Conservation (phyloP, 2,888 invertebrate species). For the Philereme transversata region DNA sequence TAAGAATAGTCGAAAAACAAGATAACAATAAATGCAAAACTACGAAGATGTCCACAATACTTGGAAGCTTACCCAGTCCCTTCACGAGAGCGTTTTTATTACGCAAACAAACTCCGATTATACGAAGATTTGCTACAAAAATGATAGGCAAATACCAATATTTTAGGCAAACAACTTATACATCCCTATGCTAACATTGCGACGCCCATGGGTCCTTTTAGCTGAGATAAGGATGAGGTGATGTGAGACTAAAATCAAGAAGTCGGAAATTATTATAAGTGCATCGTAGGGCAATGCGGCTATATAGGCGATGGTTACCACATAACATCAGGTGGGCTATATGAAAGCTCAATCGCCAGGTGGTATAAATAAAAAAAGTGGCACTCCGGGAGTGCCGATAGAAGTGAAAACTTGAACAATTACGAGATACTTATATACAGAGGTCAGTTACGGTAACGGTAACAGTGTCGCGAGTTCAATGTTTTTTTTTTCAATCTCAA, state of each 20-base stretch:
- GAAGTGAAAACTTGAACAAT: too few species aligned
- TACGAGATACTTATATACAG: too few species aligned
- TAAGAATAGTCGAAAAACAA: background rate
- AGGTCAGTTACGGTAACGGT: too few species aligned
- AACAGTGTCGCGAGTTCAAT: too few species aligned
- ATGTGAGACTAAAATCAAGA: constrained; percentile 1
- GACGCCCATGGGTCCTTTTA: constrained; percentile 58
- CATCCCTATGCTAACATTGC: constrained; percentile 72
- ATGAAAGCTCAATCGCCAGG: too few species aligned
- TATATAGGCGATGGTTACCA: too few species aligned
- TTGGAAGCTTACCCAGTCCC: background rate
- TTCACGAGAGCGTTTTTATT: constrained; percentile 46
- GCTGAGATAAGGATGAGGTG: constrained; percentile 21
- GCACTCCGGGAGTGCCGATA: too few species aligned
- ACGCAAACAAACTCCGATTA: constrained; percentile 72
- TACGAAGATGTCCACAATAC: background rate
- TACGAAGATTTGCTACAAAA: constrained; percentile 74
- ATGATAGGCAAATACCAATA: constrained; percentile 80
- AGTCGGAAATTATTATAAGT: constrained; percentile 6
- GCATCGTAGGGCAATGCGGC: too few species aligned
- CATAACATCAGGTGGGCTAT: too few species aligned
- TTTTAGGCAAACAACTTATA: constrained; percentile 77
- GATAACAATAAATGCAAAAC: background rate
- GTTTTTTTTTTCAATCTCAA: too few species aligned
- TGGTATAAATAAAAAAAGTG: too few species aligned